Base-by-base conservation (phyloP, 2,113 vertebrate genomes). In the Istiophorus platypterus region DNA sequence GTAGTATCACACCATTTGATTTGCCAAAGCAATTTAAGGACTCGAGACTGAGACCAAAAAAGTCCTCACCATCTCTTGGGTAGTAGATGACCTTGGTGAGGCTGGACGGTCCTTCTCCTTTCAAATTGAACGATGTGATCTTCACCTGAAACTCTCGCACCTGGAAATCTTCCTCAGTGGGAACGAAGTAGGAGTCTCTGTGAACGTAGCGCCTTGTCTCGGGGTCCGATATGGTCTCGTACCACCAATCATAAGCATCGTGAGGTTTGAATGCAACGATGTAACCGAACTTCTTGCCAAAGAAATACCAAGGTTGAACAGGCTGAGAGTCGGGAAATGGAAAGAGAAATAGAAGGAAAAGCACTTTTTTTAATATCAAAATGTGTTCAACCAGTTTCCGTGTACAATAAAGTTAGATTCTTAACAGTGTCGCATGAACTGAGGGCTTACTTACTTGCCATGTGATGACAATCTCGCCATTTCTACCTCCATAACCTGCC, bases 271-370 rank as follows among this genome's bases (percentile, higher is more conserved):
- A 99, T 2, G 96, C 97, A 66, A 99, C 96, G 5, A 97, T 94
- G 78, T 99, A 99, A 80, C 97, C 98, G 84, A 99, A 99, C 87
- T 97, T 97, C 86, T 97, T 98, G 49, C 98, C 98, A 5, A 95
- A 98, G 91, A 98, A 98, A 84, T 95, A 97, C 95, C 98, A 97
- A 8, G 97, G 96, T 80, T 97, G 93, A 85, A 99, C 95, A 54
- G 98, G 98, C 98, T 99, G 42, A 14, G 20, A 24, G 66, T 39
- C 0, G 14, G 31, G 52, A 15, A 15, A 29, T 37, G 9, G 20
- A 70, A 59, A 75, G 13, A n/a, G n/a, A 24, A 42, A 27, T 10
- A n/a, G 6, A 34, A 47, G n/a, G 29, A 34, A n/a, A 76, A n/a
- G 62, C 0, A 24, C 6, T 2, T 14, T 1, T 69, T 41, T 29